Evolutionary conservation across 2,888 invertebrate genomes (phyloP).

Genomic region (Azorinus chamasolen): DNA sequence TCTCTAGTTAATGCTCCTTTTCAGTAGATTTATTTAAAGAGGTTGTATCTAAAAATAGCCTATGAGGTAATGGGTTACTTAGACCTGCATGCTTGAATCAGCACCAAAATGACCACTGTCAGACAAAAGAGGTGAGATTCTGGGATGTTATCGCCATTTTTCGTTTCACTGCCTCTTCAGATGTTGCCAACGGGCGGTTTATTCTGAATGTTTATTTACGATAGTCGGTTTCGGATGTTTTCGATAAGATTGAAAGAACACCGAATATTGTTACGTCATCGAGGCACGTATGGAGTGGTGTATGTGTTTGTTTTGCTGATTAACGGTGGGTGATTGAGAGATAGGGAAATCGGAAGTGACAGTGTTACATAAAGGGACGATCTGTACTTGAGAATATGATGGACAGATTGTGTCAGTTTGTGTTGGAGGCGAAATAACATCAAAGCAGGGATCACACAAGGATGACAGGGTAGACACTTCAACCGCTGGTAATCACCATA

Average conservation of each 20-base stretch:
- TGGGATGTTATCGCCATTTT: neutral
- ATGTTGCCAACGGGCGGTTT: neutral
- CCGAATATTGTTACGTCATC: slow-evolving; percentile 1
- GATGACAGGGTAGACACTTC: too few relatives aligned
- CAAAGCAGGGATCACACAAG: slow-evolving; percentile 18
- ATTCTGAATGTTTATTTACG: slow-evolving; percentile 22
- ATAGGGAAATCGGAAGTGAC: slow-evolving; percentile 35
- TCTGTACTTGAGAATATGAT: slow-evolving; percentile 13
- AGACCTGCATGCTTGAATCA: too few relatives aligned
- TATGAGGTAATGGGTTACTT: too few relatives aligned
- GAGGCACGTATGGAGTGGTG: neutral
- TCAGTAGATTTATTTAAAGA: too few relatives aligned
- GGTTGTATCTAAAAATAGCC: too few relatives aligned
- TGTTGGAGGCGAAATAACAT: slow-evolving; percentile 33
- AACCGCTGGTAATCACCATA: too few relatives aligned
- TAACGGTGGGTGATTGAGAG: neutral
- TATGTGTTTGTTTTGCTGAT: slow-evolving; percentile 10
- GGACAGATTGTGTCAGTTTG: slow-evolving; percentile 39
- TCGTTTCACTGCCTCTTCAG: neutral
- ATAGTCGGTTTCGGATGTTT: slow-evolving; percentile 14
- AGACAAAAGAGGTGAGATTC: too few relatives aligned
- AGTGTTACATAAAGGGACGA: slow-evolving; percentile 17
- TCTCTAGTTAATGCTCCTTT: too few relatives aligned
- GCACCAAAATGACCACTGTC: too few relatives aligned
- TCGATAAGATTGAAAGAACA: slow-evolving; percentile 3